Percentiles rank a stretch among this genome's conserved stretches.
phyloP scores from a whole-genome alignment of 1,140 invertebrate species.

The Campoletis sonorensis region DNA sequence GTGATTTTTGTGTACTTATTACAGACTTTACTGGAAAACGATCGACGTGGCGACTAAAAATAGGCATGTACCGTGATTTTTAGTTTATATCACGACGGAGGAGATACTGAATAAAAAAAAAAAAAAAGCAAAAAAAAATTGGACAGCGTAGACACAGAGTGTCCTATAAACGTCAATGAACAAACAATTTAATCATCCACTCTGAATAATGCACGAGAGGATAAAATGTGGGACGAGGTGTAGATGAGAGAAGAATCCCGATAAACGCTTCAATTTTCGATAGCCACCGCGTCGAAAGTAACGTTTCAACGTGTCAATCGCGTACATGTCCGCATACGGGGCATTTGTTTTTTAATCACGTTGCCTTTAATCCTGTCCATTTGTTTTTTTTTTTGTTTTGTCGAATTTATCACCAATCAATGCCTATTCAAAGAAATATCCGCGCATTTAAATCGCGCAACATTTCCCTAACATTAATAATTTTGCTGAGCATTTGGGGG shows the following conservation, averaged over 20 bases:
- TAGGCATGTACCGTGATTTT: too few relatives aligned
- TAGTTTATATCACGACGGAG: too few relatives aligned
- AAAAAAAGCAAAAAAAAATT: neutral
- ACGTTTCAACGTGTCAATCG: slow-evolving; percentile 4
- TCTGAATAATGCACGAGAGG: slow-evolving; percentile 24
- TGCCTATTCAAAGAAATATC: too few relatives aligned
- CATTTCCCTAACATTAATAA: too few relatives aligned
- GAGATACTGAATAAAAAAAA: too few relatives aligned
- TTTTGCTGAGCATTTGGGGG: too few relatives aligned
- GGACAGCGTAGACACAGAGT: neutral
- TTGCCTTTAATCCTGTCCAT: neutral
- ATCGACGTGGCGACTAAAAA: too few relatives aligned
- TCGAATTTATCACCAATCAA: too few relatives aligned
- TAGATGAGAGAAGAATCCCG: slow-evolving; percentile 11
- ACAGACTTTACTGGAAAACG: too few relatives aligned
- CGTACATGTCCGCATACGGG: neutral
- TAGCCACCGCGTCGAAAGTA: slow-evolving; percentile 19
- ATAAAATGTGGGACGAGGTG: neutral
- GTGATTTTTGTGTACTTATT: too few relatives aligned
- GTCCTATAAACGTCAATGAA: slow-evolving; percentile 31
- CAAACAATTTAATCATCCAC: slow-evolving; percentile 30
- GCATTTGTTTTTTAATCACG: neutral
- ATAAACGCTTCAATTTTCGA: slow-evolving; percentile 26
- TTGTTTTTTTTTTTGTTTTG: neutral
- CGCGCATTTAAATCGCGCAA: too few relatives aligned